These are phyloP conservation scores for Drosophila grimshawi DNA, from an alignment of 1,140 invertebrate species.

Conservation along the genomic window DNA sequence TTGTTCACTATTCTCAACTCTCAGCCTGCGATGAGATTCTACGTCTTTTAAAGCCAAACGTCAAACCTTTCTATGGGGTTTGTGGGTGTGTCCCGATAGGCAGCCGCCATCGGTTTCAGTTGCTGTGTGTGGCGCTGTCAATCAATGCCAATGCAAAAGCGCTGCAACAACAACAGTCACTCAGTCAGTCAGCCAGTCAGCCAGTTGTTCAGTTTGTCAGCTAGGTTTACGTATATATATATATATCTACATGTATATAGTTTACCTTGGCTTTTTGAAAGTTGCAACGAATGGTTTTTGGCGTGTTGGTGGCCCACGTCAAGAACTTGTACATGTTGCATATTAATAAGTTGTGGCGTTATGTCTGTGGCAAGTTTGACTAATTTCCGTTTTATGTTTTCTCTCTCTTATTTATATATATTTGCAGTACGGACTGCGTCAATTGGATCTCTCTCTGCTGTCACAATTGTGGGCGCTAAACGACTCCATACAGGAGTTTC, in stretches of 20 bases:
- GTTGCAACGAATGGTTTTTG: slow-evolving; percentile 26
- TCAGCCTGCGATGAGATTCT: slow-evolving; percentile 11
- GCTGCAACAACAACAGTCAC: slow-evolving; percentile 19
- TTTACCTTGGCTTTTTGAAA: slow-evolving; percentile 60
- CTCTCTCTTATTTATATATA: slow-evolving; percentile 18
- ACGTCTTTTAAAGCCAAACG: slow-evolving; percentile 6
- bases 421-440: slow-evolving; percentile 89
- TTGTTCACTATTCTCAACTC: neutral
- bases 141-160: slow-evolving; percentile 49
- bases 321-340: slow-evolving; percentile 53
- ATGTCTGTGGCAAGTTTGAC: slow-evolving; percentile 35
- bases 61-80: slow-evolving; percentile 44
- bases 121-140: slow-evolving; percentile 62
- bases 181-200: slow-evolving; percentile 22
- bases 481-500: slow-evolving; percentile 94
- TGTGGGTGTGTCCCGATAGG: slow-evolving; percentile 42
- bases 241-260: slow-evolving; percentile 7
- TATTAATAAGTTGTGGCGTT: slow-evolving; percentile 52
- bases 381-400: slow-evolving; percentile 29
- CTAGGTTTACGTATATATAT: slow-evolving; percentile 17
- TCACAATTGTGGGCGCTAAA: slow-evolving; percentile 95
- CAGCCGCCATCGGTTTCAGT: slow-evolving; percentile 38
- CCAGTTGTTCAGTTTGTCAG: slow-evolving; percentile 3
- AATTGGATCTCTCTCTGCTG: slow-evolving; percentile 93
- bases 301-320: slow-evolving; percentile 61